Conservation (phyloP, 2,888 invertebrate species). For the Chalcis sispes region DNA sequence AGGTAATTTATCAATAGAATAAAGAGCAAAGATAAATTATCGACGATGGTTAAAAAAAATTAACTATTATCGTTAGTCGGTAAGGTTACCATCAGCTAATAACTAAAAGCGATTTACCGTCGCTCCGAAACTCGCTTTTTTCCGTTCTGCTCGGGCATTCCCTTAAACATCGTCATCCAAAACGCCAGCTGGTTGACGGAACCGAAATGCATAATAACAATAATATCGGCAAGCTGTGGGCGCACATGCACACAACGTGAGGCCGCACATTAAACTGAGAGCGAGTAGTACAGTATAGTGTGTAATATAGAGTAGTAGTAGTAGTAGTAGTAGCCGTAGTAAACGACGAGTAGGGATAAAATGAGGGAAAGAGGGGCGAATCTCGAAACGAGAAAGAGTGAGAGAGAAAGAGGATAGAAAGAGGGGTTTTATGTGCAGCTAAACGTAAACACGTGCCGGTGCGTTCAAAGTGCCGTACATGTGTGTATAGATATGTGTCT, state of each 20-base stretch:
- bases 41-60: too few species aligned
- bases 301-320: too few species aligned
- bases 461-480: constrained; percentile 1
- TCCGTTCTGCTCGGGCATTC: neutral
- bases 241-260: neutral
- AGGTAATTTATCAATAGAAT: too few species aligned
- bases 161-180: constrained; percentile 36
- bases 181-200: constrained; percentile 29
- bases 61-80: neutral
- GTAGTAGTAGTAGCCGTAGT: too few species aligned
- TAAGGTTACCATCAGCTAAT: neutral
- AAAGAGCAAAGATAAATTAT: too few species aligned
- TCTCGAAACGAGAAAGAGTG: constrained; percentile 48
- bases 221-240: constrained; percentile 17
- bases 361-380: neutral
- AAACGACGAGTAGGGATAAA: neutral
- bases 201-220: constrained; percentile 27
- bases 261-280: too few species aligned
- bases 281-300: too few species aligned
- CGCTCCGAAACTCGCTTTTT: neutral
- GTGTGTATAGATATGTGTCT: too few species aligned
- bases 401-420: constrained; percentile 57
- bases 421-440: constrained; percentile 45
- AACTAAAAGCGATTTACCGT: neutral
- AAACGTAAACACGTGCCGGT: constrained; percentile 41